Percentiles rank a stretch among this genome's conserved stretches.
Conservation (phyloP, 2,888 invertebrate genomes). For the Notodonta dromedarius region DNA sequence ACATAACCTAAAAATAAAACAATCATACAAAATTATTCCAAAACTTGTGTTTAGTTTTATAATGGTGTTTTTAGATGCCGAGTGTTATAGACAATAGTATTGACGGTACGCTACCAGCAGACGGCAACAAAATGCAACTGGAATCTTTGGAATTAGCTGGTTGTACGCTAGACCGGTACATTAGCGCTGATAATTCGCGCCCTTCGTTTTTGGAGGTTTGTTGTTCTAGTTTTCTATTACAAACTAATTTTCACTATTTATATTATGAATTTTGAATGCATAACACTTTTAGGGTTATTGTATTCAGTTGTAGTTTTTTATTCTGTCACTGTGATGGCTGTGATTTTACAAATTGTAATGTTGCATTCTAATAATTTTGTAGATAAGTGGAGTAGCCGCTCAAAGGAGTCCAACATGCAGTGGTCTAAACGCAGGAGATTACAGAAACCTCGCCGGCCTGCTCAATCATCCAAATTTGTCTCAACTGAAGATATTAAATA, state of each 20-base stretch:
- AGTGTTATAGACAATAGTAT: constrained; percentile 62
- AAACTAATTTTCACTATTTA: too few relatives aligned
- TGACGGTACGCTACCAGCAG: constrained; percentile 57
- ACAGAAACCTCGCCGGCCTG: constrained; percentile 90
- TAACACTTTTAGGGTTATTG: too few relatives aligned
- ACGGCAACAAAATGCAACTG: constrained; percentile 78
- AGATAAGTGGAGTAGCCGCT: constrained; percentile 87
- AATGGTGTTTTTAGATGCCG: constrained; percentile 71
- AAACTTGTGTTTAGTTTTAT: constrained; percentile 38
- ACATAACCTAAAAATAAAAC: constrained; percentile 47
- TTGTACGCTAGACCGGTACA: constrained; percentile 90
- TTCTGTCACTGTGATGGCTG: too few relatives aligned
- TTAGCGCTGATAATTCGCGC: constrained; percentile 87
- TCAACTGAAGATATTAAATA: constrained; percentile 91
- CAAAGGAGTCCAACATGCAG: constrained; percentile 92
- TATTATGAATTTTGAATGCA: too few relatives aligned
- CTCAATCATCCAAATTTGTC: constrained; percentile 88
- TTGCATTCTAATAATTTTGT: constrained; percentile 20
- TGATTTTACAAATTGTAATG: too few relatives aligned
- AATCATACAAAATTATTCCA: constrained; percentile 33
- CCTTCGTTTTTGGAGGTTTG: constrained; percentile 87
- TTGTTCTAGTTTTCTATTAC: constrained; percentile 11
- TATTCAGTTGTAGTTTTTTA: too few relatives aligned
- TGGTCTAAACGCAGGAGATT: constrained; percentile 95
- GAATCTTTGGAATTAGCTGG: constrained; percentile 91